Evolutionary conservation across 2,888 invertebrate genomes (phyloP).

Genomic region (Mantis religiosa): DNA sequence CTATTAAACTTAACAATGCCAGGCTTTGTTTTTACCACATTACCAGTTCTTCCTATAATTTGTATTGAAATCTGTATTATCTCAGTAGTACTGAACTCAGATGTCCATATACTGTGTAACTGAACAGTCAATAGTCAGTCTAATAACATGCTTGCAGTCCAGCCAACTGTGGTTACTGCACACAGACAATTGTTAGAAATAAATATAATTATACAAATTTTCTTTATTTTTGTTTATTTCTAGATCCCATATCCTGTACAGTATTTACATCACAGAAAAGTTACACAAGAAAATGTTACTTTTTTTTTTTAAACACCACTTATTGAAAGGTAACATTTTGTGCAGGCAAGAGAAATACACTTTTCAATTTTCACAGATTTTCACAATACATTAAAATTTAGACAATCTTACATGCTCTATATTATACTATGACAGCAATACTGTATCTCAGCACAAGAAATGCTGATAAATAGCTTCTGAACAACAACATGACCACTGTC

Average conservation of each 20-base stretch:
- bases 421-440: neutral
- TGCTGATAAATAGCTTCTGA: neutral
- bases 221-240: neutral
- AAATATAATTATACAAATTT: neutral
- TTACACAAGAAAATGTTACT: neutral
- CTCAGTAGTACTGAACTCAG: neutral
- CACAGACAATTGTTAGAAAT: neutral
- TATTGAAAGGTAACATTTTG: neutral
- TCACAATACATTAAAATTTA: neutral
- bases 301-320: neutral
- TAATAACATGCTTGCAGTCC: neutral
- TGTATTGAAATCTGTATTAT: no score
- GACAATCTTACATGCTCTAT: neutral
- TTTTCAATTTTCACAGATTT: neutral
- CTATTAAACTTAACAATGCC: no score
- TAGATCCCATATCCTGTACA: neutral
- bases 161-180: neutral
- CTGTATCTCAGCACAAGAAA: neutral
- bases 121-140: neutral
- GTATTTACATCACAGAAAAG: neutral
- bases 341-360: neutral
- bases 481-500: neutral
- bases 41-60: no score
- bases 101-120: neutral
- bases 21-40: no score